Base-by-base conservation (phyloP, 2,113 vertebrate genomes). In the Sturnira hondurensis region DNA sequence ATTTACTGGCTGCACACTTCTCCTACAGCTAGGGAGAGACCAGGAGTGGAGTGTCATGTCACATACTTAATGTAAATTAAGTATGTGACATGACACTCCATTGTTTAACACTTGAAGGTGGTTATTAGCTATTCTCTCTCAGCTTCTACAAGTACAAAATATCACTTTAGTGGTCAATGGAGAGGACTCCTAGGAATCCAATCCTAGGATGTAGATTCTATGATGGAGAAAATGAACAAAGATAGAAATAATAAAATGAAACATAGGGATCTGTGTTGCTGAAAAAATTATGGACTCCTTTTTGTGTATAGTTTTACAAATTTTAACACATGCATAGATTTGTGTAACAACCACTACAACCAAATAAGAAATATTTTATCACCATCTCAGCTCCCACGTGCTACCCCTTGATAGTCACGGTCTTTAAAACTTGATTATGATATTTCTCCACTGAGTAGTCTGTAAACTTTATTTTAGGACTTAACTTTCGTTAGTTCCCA, bases 1-100 rank as follows among this genome's bases (percentile, higher is more conserved):
- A 52, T 94, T 85, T 81, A 88, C 19, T 83, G 86, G 58, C 45
- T 13, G 8, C 31, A 12, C 33, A 36, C 36, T 82, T 86, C 67
- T 94, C 76, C 65, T 56, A 65, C 47, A 81, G 58, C n/a, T 24
- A 36, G 36, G 73, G 90, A 88, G n/a, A 88, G 70, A 65, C 7
- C 13, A 24, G 41, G 52, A 16, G 24, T 45, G 47, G 43, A 82
- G 56, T 9, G 36, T 56, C 47, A 13, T 5, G 36, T 33, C 73
- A 33, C 13, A 61, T 14, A 19, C 41, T 28, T 73, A 28, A 88
- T n/a, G n/a, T n/a, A n/a, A n/a, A n/a, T n/a, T n/a, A n/a, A n/a
- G n/a, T n/a, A n/a, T n/a, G n/a, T n/a, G n/a, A n/a, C n/a, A n/a
- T n/a, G n/a, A n/a, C n/a, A n/a, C n/a, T n/a, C n/a, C n/a, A n/a